Conservation (phyloP, 2,888 invertebrate genomes). For the Tillus elongatus region DNA sequence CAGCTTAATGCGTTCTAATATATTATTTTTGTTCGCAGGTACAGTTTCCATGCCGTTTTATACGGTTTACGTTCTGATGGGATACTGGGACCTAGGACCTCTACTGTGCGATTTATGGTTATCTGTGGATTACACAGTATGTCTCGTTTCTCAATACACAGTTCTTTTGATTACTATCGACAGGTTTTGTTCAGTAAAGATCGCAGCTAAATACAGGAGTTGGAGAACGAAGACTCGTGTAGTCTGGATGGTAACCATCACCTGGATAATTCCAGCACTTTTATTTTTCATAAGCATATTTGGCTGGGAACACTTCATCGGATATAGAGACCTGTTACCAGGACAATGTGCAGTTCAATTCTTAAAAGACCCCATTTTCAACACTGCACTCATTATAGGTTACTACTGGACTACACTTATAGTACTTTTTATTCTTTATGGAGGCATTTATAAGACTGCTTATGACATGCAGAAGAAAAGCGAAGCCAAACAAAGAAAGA, state of each 20-base stretch:
- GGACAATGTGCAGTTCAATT: constrained; percentile 95
- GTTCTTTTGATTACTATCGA: constrained; percentile 97
- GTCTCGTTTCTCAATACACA: constrained; percentile 97
- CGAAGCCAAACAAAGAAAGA: constrained; percentile 90
- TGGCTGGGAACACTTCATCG: constrained; percentile 98
- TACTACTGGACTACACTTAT: constrained; percentile 97
- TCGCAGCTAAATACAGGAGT: constrained; percentile 91
- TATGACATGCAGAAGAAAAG: constrained; percentile 96
- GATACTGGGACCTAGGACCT: constrained; percentile 94
- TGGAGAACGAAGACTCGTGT: constrained; percentile 94
- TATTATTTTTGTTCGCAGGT: constrained; percentile 49
- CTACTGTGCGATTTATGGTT: constrained; percentile 96
- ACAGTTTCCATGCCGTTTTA: constrained; percentile 98
- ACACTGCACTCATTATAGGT: constrained; percentile 90
- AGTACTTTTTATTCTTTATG: constrained; percentile 90
- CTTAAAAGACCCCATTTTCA: constrained; percentile 93
- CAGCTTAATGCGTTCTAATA: too few relatives aligned
- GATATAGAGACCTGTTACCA: constrained; percentile 76
- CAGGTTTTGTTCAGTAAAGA: constrained; percentile 96
- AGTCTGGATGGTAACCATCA: constrained; percentile 90
- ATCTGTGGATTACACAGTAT: constrained; percentile 97
- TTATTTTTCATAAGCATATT: constrained; percentile 97
- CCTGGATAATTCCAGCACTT: constrained; percentile 93
- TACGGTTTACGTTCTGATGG: constrained; percentile 92
- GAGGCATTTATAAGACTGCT: constrained; percentile 94